phyloP scores from a whole-genome alignment of 2,797 vertebrate genomes.

The Pangasius mekongensis region DNA sequence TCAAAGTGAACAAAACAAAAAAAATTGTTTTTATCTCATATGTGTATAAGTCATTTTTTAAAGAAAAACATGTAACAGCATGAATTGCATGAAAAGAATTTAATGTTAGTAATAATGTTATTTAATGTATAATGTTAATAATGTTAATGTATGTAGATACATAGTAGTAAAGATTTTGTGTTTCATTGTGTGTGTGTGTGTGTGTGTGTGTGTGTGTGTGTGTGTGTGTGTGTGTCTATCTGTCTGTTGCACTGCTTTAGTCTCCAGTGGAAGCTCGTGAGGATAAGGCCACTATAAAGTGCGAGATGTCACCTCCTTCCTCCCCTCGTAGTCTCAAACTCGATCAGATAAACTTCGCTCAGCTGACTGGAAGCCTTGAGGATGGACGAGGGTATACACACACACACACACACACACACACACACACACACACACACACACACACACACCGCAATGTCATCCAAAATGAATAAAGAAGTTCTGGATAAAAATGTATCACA shows the following conservation, averaged over 20 bases:
- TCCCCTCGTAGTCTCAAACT: constrained; percentile 89
- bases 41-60: background rate
- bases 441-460: background rate
- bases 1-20: background rate
- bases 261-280: constrained; percentile 90
- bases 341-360: constrained; percentile 88
- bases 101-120: background rate
- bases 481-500: background rate
- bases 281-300: constrained; percentile 98
- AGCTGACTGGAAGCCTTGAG: constrained; percentile 88
- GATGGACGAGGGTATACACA: constrained; percentile 85
- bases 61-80: background rate
- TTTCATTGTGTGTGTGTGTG: constrained; percentile 24
- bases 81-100: background rate
- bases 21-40: background rate
- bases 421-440: constrained; percentile 48
- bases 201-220: constrained; percentile 23
- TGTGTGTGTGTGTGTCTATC: background rate
- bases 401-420: constrained; percentile 30
- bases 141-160: background rate
- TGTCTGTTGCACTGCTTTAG: constrained; percentile 70
- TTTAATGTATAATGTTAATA: too few species aligned
- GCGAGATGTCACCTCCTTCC: constrained; percentile 94
- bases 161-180: too few species aligned
- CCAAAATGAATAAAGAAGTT: background rate